phyloP scores from a whole-genome alignment of 1,140 invertebrate genomes.

The Neodiprion pinetum region DNA sequence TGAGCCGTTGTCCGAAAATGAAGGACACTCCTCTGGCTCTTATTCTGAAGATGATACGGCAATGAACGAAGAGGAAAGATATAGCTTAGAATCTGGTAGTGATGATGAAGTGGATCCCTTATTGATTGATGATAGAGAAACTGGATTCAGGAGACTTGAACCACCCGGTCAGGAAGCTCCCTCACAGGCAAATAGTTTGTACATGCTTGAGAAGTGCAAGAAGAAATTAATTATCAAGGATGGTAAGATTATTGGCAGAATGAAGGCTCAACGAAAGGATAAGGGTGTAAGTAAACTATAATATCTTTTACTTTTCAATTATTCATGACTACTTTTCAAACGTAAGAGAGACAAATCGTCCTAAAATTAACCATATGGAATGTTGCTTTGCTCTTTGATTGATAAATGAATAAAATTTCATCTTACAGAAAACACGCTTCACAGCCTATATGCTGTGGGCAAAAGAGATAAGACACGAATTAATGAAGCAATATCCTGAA shows the following conservation, averaged over 20 bases:
- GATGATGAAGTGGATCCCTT: conserved; percentile 57
- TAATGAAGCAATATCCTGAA: conserved; percentile 75
- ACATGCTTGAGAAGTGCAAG: conserved; percentile 81
- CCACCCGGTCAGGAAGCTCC: conserved; percentile 60
- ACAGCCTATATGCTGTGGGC: conserved; percentile 93
- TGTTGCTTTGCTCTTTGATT: background rate
- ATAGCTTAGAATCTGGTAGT: conserved; percentile 59
- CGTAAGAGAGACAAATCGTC: too few species aligned
- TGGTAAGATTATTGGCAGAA: conserved; percentile 73
- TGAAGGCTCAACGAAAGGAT: conserved; percentile 78
- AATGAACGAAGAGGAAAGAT: conserved; percentile 65
- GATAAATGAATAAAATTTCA: conserved; percentile 24
- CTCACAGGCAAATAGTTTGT: conserved; percentile 69
- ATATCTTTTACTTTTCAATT: conserved; percentile 24
- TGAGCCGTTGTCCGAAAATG: conserved; percentile 57
- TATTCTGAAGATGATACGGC: conserved; percentile 65
- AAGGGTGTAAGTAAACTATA: conserved; percentile 68
- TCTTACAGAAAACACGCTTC: conserved; percentile 74
- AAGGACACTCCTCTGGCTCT: conserved; percentile 62
- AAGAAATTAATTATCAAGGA: conserved; percentile 78
- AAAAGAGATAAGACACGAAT: conserved; percentile 77
- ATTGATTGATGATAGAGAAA: conserved; percentile 59
- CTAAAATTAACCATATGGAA: background rate
- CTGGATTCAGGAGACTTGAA: conserved; percentile 64
- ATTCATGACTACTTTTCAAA: background rate